phyloP scores from a whole-genome alignment of 2,797 vertebrate genomes.

The Kryptopterus vitreolus region DNA sequence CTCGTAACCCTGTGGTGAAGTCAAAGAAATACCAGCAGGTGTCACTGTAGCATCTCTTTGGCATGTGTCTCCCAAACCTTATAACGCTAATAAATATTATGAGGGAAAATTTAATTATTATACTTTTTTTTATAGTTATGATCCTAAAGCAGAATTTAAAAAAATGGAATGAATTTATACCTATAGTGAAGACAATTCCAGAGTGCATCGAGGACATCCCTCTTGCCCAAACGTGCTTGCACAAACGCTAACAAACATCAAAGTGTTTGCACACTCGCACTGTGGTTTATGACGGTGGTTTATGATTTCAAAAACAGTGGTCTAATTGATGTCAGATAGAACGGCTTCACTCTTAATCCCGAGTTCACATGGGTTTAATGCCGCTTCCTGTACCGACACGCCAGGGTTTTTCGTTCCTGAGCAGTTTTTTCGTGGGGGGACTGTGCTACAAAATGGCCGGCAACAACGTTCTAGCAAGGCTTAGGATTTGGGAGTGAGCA shows the following conservation, averaged over 20 bases:
- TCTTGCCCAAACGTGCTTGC: slow-evolving; percentile 43
- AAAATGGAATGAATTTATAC: slow-evolving; percentile 30
- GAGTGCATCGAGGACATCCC: slow-evolving; percentile 32
- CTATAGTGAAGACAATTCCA: background rate
- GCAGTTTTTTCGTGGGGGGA: slow-evolving; percentile 8
- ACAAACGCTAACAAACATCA: slow-evolving; percentile 57
- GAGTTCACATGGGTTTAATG: slow-evolving; percentile 51
- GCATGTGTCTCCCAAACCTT: background rate
- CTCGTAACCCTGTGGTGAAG: background rate
- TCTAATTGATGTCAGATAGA: slow-evolving; percentile 61
- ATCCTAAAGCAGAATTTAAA: slow-evolving; percentile 8
- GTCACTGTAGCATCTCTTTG: slow-evolving; percentile 48
- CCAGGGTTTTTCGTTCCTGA: slow-evolving; percentile 48
- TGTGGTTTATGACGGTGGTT: slow-evolving; percentile 60
- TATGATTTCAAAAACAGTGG: slow-evolving; percentile 60
- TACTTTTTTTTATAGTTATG: slow-evolving; percentile 31
- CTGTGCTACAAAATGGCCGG: slow-evolving; percentile 72
- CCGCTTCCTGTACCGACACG: slow-evolving; percentile 47
- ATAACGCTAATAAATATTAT: slow-evolving; percentile 2
- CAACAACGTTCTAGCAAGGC: slow-evolving; percentile 52
- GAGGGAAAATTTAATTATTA: slow-evolving; percentile 23
- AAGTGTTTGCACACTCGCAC: slow-evolving; percentile 52
- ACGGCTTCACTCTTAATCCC: slow-evolving; percentile 57
- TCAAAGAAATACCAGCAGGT: slow-evolving; percentile 46
- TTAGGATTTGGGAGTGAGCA: slow-evolving; percentile 50